Evolutionary conservation across 2,888 invertebrate species (phyloP).

Genomic region (Chalcis sispes): DNA sequence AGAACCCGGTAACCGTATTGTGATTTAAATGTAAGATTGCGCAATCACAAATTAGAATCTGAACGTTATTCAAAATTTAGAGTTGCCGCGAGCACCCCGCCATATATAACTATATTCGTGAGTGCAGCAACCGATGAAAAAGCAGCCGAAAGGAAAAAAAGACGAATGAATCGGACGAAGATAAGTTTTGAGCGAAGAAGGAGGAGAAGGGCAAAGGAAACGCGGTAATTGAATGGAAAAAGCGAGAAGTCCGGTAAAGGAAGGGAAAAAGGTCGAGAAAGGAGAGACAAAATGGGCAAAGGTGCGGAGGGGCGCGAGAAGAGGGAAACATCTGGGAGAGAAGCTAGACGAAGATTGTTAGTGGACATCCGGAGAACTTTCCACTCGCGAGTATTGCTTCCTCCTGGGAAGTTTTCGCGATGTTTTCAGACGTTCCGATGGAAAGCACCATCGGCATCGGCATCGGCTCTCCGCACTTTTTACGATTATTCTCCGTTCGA

Average conservation of each 20-base stretch:
- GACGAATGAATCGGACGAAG: too few species aligned
- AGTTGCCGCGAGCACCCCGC: too few species aligned
- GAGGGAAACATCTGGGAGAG: neutral
- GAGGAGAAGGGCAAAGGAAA: neutral
- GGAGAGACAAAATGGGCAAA: constrained; percentile 19
- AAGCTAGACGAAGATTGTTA: constrained; percentile 64
- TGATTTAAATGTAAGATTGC: constrained; percentile 24
- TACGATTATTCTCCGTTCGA: constrained; percentile 28
- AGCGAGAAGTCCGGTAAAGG: constrained; percentile 25
- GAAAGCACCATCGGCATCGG: constrained; percentile 32
- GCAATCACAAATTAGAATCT: constrained; percentile 46
- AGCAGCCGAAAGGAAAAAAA: constrained; percentile 1
- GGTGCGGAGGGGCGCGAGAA: constrained; percentile 8
- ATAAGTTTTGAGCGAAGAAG: too few species aligned
- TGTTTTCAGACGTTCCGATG: constrained; percentile 60
- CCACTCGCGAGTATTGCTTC: constrained; percentile 69
- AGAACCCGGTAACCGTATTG: constrained; percentile 1
- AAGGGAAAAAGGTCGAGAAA: constrained; percentile 7
- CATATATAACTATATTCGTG: too few species aligned
- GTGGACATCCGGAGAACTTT: constrained; percentile 73
- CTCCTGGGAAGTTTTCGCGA: constrained; percentile 65
- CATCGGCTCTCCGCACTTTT: constrained; percentile 33
- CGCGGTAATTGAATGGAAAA: constrained; percentile 45
- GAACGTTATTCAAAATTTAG: constrained; percentile 1
- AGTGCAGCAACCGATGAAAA: too few species aligned